Evolutionary conservation across 2,888 invertebrate species (phyloP).

Genomic region (Encarsia formosa): DNA sequence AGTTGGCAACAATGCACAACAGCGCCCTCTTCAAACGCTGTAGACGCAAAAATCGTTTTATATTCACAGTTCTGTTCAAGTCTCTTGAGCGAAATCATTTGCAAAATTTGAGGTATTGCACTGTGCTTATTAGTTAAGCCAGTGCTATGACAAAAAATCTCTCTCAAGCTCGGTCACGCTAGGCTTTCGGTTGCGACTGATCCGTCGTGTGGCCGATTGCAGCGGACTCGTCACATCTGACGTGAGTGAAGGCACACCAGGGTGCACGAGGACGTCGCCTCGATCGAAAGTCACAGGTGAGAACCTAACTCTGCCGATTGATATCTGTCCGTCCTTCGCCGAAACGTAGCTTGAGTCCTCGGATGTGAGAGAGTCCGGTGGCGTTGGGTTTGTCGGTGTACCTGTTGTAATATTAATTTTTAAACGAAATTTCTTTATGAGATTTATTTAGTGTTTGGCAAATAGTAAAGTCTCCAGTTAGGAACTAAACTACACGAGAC

Average conservation of each 20-base stretch:
- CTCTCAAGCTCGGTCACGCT: slow-evolving; percentile 55
- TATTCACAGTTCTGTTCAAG: no score
- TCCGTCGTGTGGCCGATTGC: slow-evolving; percentile 51
- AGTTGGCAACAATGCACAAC: no score
- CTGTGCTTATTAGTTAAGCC: slow-evolving; percentile 50
- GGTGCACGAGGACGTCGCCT: slow-evolving; percentile 39
- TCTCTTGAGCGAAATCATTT: no score
- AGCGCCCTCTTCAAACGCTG: no score
- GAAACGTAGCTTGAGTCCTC: slow-evolving; percentile 88
- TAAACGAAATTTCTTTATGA: no score
- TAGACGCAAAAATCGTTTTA: no score
- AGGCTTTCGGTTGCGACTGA: slow-evolving; percentile 52
- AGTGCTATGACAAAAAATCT: slow-evolving; percentile 57
- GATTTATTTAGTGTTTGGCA: no score
- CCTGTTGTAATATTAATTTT: slow-evolving; percentile 32
- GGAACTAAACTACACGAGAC: no score
- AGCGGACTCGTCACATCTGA: slow-evolving; percentile 55
- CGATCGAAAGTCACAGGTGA: slow-evolving; percentile 47
- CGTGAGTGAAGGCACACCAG: slow-evolving; percentile 42
- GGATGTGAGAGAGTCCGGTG: slow-evolving; percentile 79
- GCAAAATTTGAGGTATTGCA: no score
- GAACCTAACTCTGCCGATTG: slow-evolving; percentile 45
- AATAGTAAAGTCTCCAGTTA: no score
- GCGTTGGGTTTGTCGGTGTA: slow-evolving; percentile 79
- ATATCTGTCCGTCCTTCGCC: slow-evolving; percentile 70